Evolutionary conservation across 2,888 invertebrate species (phyloP).

Genomic region (Temnothorax unifasciatus): DNA sequence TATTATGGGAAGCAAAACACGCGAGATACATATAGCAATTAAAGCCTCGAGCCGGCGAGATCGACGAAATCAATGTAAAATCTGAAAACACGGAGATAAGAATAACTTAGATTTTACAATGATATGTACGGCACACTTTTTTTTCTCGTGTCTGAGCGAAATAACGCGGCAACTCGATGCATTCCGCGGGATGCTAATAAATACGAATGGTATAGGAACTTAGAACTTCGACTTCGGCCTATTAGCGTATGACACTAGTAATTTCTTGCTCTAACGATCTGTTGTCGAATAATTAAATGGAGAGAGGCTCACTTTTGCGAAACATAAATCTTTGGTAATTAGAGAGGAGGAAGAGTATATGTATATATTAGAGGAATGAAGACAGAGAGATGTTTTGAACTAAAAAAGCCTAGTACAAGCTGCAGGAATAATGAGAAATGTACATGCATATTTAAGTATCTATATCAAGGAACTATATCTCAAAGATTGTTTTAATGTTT

Average conservation of each 20-base stretch:
- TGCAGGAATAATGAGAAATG: not conserved
- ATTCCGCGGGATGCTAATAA: not conserved
- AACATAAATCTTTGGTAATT: slow-evolving; percentile 5
- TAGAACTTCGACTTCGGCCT: not conserved
- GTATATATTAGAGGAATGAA: not conserved
- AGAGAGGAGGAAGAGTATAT: not conserved
- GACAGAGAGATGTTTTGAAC: not conserved
- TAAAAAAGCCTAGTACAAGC: not conserved
- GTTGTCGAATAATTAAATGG: slow-evolving; percentile 3
- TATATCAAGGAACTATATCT: not conserved
- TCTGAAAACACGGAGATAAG: slow-evolving; percentile 29
- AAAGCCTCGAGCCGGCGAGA: slow-evolving; percentile 14
- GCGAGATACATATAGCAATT: slow-evolving; percentile 11
- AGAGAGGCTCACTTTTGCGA: slow-evolving; percentile 3
- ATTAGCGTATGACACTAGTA: not conserved
- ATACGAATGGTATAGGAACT: not conserved
- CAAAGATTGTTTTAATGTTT: not conserved
- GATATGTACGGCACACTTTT: slow-evolving; percentile 1
- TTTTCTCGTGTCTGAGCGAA: slow-evolving; percentile 5
- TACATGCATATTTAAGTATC: not conserved
- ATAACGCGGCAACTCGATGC: not conserved
- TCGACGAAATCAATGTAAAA: slow-evolving; percentile 28
- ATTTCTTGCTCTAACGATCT: slow-evolving; percentile 25
- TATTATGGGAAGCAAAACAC: slow-evolving; percentile 16
- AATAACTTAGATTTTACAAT: slow-evolving; percentile 22